Percentiles rank a stretch among this genome's conserved stretches.
Conservation (phyloP, 2,797 vertebrate species). For the Lindbergichthys nudifrons region DNA sequence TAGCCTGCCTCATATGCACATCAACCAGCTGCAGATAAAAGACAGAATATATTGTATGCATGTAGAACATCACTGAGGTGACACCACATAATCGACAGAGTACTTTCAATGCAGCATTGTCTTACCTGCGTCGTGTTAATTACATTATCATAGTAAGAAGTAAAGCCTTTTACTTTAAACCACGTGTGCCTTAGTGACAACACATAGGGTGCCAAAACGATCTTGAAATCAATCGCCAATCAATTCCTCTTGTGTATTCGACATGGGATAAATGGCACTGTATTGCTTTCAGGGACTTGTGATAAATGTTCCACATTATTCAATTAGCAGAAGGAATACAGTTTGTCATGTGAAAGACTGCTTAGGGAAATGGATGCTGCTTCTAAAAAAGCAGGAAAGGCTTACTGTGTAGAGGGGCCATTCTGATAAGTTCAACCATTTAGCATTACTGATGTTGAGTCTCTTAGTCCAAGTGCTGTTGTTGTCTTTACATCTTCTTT, state of each 20-base stretch:
- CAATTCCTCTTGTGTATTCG: slow-evolving; percentile 24
- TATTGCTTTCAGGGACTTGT: slow-evolving; percentile 30
- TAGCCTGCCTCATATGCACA: slow-evolving; percentile 35
- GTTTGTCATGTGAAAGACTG: background rate
- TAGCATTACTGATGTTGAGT: background rate
- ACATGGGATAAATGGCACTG: slow-evolving; percentile 28
- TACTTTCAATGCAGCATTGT: slow-evolving; percentile 31
- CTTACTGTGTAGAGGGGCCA: background rate
- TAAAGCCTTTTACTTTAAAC: slow-evolving; percentile 9
- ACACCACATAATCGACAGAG: background rate
- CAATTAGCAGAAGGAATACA: slow-evolving; percentile 20
- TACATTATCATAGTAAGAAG: slow-evolving; percentile 13
- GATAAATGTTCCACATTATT: slow-evolving; percentile 38
- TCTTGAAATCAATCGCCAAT: slow-evolving; percentile 41
- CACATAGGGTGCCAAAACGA: slow-evolving; percentile 17
- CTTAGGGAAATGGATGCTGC: slow-evolving; percentile 23
- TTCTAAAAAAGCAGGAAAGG: slow-evolving; percentile 13
- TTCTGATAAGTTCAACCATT: background rate
- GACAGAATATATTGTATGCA: slow-evolving; percentile 14
- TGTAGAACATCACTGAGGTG: slow-evolving; percentile 17
- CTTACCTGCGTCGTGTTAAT: slow-evolving; percentile 20
- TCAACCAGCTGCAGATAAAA: slow-evolving; percentile 36
- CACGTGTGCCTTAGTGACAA: background rate
- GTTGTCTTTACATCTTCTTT: background rate
- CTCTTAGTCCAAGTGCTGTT: background rate